phyloP scores from a whole-genome alignment of 2,113 vertebrate species.

The Chaetorhynchus papuensis region DNA sequence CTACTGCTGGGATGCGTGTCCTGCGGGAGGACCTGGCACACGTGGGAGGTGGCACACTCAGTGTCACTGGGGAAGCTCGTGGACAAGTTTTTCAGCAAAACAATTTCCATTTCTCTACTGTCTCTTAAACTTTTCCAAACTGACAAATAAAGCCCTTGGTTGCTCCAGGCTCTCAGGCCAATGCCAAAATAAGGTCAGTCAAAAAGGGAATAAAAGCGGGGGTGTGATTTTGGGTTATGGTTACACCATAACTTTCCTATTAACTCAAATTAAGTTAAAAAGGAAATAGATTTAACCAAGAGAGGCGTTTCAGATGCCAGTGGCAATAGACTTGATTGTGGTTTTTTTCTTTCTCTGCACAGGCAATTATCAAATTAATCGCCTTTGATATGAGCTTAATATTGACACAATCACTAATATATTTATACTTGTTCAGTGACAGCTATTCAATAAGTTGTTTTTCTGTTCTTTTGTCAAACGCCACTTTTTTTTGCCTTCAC shows the following conservation, averaged over 20 bases:
- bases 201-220: neutral
- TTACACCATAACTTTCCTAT: neutral
- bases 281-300: neutral
- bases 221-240: neutral
- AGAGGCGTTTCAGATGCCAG: neutral
- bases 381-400: neutral
- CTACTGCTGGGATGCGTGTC: neutral
- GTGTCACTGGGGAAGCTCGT: neutral
- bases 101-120: neutral
- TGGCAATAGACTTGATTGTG: neutral
- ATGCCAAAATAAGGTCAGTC: neutral
- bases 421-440: neutral
- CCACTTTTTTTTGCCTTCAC: neutral
- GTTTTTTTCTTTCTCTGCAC: neutral
- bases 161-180: neutral
- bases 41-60: neutral
- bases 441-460: neutral
- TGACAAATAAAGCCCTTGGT: neutral
- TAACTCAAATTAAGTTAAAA: conserved; percentile 18
- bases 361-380: conserved; percentile 37
- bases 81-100: neutral
- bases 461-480: neutral
- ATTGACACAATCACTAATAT: neutral
- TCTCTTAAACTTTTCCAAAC: neutral
- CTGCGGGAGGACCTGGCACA: neutral